phyloP scores from a whole-genome alignment of 2,797 vertebrate genomes.

The Gobio occitaniae region DNA sequence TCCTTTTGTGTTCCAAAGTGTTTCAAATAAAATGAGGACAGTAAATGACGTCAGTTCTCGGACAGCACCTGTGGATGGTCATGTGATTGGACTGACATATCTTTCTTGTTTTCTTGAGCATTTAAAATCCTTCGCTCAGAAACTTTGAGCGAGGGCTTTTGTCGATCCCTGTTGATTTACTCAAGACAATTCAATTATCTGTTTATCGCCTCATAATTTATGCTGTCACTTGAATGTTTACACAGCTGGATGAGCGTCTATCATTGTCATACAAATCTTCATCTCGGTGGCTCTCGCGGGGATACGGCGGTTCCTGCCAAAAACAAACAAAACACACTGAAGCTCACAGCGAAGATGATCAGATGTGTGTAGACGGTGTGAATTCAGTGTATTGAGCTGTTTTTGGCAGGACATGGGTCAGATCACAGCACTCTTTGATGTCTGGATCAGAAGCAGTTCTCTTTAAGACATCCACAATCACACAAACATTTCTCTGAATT shows the following conservation, averaged over 20 bases:
- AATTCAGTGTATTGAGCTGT: neutral
- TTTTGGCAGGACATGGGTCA: constrained; percentile 5
- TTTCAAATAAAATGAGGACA: neutral
- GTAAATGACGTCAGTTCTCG: neutral
- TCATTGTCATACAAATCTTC: constrained; percentile 47
- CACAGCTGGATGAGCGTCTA: constrained; percentile 49
- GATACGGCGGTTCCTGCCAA: constrained; percentile 28
- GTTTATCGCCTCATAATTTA: constrained; percentile 53
- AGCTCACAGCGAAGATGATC: neutral
- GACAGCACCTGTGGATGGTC: neutral
- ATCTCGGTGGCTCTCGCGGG: constrained; percentile 11
- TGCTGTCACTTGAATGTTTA: constrained; percentile 55
- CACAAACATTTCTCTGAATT: neutral
- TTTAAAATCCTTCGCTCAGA: neutral
- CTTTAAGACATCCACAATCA: neutral
- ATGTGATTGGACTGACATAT: neutral
- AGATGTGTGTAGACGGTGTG: neutral
- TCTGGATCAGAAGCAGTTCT: neutral
- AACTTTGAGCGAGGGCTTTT: neutral
- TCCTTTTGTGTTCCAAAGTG: neutral
- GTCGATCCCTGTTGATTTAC: constrained; percentile 48
- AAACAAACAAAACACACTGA: constrained; percentile 3
- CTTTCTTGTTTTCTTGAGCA: neutral
- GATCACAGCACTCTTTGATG: constrained; percentile 8
- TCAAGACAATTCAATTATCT: constrained; percentile 57